A percentile compares a stretch with the other conserved stretches of the same genome.
These are phyloP conservation scores for Cydia pomonella DNA, from an alignment of 1,140 invertebrate genomes.

Conservation along the genomic window DNA sequence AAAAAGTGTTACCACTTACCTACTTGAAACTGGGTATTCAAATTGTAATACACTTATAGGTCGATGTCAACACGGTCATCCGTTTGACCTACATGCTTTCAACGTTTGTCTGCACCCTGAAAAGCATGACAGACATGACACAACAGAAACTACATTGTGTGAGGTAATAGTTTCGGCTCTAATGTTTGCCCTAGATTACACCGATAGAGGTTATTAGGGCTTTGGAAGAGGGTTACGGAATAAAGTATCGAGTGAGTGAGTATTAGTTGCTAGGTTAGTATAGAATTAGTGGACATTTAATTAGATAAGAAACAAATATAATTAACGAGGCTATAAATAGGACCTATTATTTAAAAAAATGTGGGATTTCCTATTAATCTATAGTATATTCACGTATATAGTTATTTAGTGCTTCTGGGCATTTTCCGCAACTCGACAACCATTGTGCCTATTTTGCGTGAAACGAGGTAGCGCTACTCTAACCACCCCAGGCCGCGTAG, in stretches of 20 bases:
- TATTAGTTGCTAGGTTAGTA: conserved; percentile 1
- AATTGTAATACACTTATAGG: neutral
- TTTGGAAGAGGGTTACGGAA: neutral
- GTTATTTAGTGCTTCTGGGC: no score
- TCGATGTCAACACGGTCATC: neutral
- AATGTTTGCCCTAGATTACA: conserved; percentile 11
- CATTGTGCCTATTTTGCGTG: no score
- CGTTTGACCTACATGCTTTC: conserved; percentile 19
- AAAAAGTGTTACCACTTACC: no score
- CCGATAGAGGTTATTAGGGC: neutral
- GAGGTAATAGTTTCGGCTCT: conserved; percentile 7
- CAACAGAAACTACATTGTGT: conserved; percentile 17
- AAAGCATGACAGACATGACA: conserved; percentile 19
- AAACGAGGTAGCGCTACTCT: no score
- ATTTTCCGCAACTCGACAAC: no score
- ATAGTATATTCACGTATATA: no score
- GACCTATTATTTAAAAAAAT: no score
- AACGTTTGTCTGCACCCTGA: conserved; percentile 7
- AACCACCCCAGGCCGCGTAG: no score
- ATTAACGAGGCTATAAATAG: no score
- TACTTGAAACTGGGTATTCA: neutral
- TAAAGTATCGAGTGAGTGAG: neutral
- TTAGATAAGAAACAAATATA: no score
- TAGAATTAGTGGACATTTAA: neutral
- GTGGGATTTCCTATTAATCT: no score